Base-by-base conservation (phyloP, 2,113 vertebrate species). In the Cepphus grylle region DNA sequence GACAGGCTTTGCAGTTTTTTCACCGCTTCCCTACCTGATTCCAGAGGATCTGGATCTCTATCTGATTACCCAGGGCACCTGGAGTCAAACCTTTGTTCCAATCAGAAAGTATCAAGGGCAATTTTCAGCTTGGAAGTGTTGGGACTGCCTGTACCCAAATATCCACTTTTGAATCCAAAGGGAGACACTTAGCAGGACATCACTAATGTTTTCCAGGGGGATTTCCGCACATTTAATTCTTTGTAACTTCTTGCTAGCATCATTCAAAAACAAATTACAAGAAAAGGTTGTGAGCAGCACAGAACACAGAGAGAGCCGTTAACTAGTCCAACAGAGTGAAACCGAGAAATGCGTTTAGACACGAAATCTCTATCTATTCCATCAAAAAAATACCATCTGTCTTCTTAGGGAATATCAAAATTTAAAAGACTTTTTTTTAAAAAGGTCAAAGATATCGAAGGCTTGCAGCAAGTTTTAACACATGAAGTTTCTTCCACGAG, bases 361-460 rank as follows among this genome's bases (percentile, higher is more conserved):
- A 94, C 88, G 94, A 97, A 97, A 97, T 94, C 94, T 97, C 95
- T 98, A 98, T 98, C 97, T 96, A 91, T 94, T 98, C 97, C 95
- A 98, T 98, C 97, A 97, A 96, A 93, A 93, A 97, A 97, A 97
- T 92, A 77, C 86, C 93, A 98, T 82, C 95, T 92, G 96, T 97
- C 97, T 98, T 97, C 96, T 95, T 76, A 86, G 83, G 93, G 96
- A 98, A 98, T 94, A 98, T 95, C 73, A 94, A 96, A 95, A 96
- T 97, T 93, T 97, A 87, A 97, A 96, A 92, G 76, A 43, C 49
- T 87, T 79, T 72, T 92, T 92, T 94, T 82, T 40, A 8, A 17
- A 93, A 96, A 96, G 95, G 98, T 97, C 97, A 96, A 94, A 96
- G 93, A 96, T 98, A 98, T 98, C 98, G 98, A 98, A 98, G 97